phyloP scores from a whole-genome alignment of 1,140 invertebrate genomes.

The Aradophagus sp. region DNA sequence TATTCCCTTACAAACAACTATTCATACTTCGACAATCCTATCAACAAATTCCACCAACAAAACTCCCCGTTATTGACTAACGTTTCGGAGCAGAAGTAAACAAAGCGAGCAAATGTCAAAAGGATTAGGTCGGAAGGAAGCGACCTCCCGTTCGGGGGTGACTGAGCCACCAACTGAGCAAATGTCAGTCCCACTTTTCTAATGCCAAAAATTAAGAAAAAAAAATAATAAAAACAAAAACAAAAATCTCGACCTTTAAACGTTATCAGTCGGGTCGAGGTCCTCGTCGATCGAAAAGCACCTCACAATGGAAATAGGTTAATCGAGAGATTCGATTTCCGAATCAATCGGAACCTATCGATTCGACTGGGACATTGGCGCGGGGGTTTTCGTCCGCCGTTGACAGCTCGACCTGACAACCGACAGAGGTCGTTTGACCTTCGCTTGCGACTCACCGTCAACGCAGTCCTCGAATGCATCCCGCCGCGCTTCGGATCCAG shows the following conservation, averaged over 20 bases:
- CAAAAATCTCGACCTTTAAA: too few species aligned
- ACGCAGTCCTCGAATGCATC: conserved; percentile 42
- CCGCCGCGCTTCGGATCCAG: conserved; percentile 15
- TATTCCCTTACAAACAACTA: too few species aligned
- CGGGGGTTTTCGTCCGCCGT: not conserved
- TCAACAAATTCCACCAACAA: conserved; percentile 1
- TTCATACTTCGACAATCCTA: too few species aligned
- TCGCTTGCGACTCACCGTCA: conserved; percentile 46
- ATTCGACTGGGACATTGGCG: not conserved
- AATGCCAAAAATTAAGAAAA: conserved; percentile 1
- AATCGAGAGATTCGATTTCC: conserved; percentile 41
- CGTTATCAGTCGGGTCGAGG: too few species aligned
- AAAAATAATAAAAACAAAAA: not conserved
- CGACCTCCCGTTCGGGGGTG: not conserved
- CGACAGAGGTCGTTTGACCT: not conserved
- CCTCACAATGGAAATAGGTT: conserved; percentile 47
- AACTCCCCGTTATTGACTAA: conserved; percentile 23
- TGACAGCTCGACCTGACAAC: not conserved
- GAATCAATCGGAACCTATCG: conserved; percentile 19
- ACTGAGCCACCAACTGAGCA: too few species aligned
- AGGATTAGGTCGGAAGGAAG: not conserved
- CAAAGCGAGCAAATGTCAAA: conserved; percentile 19
- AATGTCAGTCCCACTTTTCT: too few species aligned
- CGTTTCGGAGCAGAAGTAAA: conserved; percentile 24
- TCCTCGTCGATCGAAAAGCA: too few species aligned